Evolutionary conservation across 1,140 invertebrate genomes (phyloP).

Genomic region (Nephotettix cincticeps): DNA sequence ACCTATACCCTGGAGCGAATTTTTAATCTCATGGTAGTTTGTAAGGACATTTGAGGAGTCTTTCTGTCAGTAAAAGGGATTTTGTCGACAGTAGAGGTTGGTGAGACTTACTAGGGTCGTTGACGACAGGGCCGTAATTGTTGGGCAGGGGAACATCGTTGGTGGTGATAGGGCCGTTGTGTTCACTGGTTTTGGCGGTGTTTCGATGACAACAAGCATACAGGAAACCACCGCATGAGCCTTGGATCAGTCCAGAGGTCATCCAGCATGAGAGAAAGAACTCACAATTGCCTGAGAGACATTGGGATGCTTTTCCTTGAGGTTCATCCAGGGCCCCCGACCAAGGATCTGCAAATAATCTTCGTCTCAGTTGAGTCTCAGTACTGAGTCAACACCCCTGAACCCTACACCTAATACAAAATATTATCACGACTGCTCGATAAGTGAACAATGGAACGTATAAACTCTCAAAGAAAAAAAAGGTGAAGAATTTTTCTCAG

Average conservation of each 20-base stretch:
- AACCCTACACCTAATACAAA: no score
- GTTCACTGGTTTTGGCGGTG: slow-evolving; percentile 65
- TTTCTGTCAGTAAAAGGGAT: no score
- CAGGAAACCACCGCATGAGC: slow-evolving; percentile 76
- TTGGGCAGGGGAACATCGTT: slow-evolving; percentile 45
- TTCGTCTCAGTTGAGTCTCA: no score
- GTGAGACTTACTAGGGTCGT: slow-evolving; percentile 67
- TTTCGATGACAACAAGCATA: slow-evolving; percentile 85
- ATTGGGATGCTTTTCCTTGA: neutral
- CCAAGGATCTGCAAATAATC: slow-evolving; percentile 4
- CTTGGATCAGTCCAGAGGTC: slow-evolving; percentile 82
- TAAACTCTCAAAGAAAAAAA: no score
- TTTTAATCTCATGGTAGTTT: no score
- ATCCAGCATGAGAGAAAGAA: slow-evolving; percentile 93
- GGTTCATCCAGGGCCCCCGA: neutral
- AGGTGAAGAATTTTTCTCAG: no score
- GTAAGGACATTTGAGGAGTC: no score
- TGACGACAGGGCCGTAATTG: slow-evolving; percentile 66
- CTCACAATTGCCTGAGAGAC: slow-evolving; percentile 74
- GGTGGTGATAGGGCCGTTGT: slow-evolving; percentile 54
- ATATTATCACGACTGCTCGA: no score
- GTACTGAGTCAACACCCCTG: no score
- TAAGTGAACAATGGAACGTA: no score
- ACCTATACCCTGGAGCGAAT: no score
- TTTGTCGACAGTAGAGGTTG: neutral